Conservation (phyloP, 2,888 invertebrate genomes). For the Caenorhabditis panamensis region DNA sequence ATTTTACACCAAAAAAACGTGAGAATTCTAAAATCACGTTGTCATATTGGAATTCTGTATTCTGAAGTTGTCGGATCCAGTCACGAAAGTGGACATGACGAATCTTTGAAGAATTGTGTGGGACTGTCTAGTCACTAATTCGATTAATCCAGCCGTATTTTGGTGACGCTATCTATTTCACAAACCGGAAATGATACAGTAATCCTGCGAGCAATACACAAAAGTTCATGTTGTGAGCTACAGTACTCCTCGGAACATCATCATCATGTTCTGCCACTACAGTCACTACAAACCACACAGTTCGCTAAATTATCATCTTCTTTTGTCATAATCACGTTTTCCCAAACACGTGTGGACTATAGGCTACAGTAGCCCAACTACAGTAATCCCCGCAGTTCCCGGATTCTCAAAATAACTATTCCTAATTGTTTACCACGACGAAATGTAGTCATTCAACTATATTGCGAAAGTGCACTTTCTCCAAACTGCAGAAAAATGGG, state of each 20-base stretch:
- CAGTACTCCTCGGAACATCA: not conserved
- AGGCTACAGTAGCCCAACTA: not conserved
- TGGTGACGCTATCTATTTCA: not conserved
- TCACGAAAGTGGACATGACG: not conserved
- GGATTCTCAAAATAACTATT: not conserved
- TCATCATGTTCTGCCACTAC: too few species aligned
- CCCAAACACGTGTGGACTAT: not conserved
- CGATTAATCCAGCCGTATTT: not conserved
- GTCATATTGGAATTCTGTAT: not conserved
- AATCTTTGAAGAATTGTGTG: not conserved
- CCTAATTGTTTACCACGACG: not conserved
- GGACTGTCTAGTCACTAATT: not conserved
- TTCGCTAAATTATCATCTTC: too few species aligned
- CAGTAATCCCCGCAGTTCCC: too few species aligned
- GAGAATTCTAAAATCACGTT: not conserved
- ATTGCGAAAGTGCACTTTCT: not conserved
- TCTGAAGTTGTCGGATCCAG: too few species aligned
- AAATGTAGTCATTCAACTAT: not conserved
- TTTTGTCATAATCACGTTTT: too few species aligned
- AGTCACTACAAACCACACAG: too few species aligned
- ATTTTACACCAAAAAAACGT: not conserved
- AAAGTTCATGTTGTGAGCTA: not conserved
- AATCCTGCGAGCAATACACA: not conserved
- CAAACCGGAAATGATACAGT: too few species aligned
- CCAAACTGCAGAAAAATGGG: not conserved